A percentile compares a stretch with the other conserved stretches of the same genome.
phyloP scores from a whole-genome alignment of 2,113 vertebrate genomes.

The Corythornis madagascariensis region DNA sequence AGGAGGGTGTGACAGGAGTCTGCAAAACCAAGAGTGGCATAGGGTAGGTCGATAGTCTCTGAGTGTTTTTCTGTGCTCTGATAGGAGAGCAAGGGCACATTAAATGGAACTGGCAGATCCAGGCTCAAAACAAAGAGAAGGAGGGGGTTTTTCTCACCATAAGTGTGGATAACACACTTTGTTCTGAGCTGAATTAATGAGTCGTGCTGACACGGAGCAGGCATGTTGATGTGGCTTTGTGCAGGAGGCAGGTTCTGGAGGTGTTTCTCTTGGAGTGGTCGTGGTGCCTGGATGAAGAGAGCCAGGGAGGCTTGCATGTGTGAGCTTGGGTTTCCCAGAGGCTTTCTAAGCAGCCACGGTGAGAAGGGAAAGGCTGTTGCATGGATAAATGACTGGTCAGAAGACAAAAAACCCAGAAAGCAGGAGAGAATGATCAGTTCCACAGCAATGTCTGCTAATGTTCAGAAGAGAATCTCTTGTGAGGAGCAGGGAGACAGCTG shows the following conservation, averaged over 20 bases:
- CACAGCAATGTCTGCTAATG: not conserved
- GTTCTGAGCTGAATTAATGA: not conserved
- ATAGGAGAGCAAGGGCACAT: not conserved
- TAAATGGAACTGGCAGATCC: not conserved
- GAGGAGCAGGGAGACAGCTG: not conserved
- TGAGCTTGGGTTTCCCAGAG: not conserved
- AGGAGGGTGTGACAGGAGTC: not conserved
- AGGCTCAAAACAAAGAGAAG: not conserved
- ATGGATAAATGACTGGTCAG: not conserved
- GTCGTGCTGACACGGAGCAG: not conserved
- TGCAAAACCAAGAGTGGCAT: not conserved
- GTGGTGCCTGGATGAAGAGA: not conserved
- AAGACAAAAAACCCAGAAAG: not conserved
- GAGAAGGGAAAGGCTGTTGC: not conserved
- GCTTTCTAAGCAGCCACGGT: not conserved
- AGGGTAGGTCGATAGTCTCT: not conserved
- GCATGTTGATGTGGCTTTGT: not conserved
- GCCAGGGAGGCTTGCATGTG: not conserved
- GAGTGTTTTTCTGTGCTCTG: not conserved
- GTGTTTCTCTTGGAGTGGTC: not conserved
- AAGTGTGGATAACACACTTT: not conserved
- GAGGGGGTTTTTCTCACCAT: not conserved
- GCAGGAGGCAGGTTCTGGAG: not conserved
- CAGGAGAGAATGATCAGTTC: not conserved
- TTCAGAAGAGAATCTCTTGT: not conserved